A percentile compares a stretch with the other conserved stretches of the same genome.
Evolutionary conservation across 1,140 invertebrate species (phyloP).

Genomic region (Anastrepha obliqua): DNA sequence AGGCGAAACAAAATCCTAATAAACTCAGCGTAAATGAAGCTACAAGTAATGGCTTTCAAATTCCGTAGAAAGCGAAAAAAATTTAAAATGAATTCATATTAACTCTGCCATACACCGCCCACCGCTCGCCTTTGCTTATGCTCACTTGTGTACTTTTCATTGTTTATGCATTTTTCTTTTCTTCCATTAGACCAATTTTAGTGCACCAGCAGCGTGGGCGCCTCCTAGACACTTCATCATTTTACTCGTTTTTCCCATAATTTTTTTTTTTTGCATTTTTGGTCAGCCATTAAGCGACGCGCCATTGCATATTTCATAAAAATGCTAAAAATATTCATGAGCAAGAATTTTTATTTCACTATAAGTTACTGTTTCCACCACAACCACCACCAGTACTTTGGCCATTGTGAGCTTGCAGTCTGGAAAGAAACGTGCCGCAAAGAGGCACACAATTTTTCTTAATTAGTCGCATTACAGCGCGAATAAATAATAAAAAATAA

Average conservation of each 20-base stretch:
- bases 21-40: too few relatives aligned
- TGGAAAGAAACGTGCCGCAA: neutral
- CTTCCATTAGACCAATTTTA: neutral
- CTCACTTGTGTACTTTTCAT: neutral
- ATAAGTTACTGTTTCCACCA: neutral
- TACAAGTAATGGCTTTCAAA: too few relatives aligned
- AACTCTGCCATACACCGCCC: too few relatives aligned
- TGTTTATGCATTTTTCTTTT: neutral
- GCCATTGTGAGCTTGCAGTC: neutral
- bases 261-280: slow-evolving; percentile 7
- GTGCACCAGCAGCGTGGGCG: too few relatives aligned
- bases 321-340: slow-evolving; percentile 12
- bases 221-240: neutral
- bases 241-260: neutral
- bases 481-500: neutral
- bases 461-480: neutral
- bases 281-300: neutral
- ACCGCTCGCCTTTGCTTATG: neutral
- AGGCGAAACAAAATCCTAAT: too few relatives aligned
- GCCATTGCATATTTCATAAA: slow-evolving; percentile 37
- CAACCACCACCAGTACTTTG: neutral
- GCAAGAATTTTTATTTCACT: neutral
- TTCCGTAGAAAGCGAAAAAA: too few relatives aligned
- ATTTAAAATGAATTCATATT: too few relatives aligned
- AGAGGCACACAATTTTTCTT: neutral